phyloP scores from a whole-genome alignment of 2,797 vertebrate species.

The Jordanella pulchra region DNA sequence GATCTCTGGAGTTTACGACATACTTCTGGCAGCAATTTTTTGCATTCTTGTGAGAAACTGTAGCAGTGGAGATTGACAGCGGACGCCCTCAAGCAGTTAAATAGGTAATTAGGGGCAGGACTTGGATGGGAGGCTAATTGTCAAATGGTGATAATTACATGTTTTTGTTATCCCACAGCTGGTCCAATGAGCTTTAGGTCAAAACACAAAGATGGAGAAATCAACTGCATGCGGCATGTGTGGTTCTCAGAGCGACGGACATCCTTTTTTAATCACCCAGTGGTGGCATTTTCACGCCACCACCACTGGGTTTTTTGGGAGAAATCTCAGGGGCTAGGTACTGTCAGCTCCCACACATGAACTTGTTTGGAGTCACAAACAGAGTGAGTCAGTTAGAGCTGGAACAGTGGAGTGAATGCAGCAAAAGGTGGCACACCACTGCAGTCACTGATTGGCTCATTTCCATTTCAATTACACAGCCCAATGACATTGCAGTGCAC shows the following conservation, averaged over 20 bases:
- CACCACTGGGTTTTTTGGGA: constrained; percentile 38
- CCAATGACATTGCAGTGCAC: constrained; percentile 78
- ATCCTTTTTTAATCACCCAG: constrained; percentile 62
- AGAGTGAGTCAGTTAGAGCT: constrained; percentile 64
- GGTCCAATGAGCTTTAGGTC: constrained; percentile 85
- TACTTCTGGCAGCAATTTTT: constrained; percentile 27
- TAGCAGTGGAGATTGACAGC: constrained; percentile 22
- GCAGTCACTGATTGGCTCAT: constrained; percentile 82
- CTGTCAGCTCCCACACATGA: constrained; percentile 33
- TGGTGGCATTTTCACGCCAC: constrained; percentile 67
- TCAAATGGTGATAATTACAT: constrained; percentile 94
- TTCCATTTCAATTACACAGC: constrained; percentile 94
- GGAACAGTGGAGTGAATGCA: constrained; percentile 76
- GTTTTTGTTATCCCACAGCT: constrained; percentile 88
- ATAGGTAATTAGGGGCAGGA: constrained; percentile 89
- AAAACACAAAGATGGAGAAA: constrained; percentile 63
- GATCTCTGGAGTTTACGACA: constrained; percentile 31
- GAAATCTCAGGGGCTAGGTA: constrained; percentile 49
- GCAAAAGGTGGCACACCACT: constrained; percentile 80
- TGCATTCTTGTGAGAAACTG: constrained; percentile 32
- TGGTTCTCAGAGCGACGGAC: constrained; percentile 24
- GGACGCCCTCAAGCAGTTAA: constrained; percentile 43
- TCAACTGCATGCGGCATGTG: constrained; percentile 48
- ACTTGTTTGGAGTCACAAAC: constrained; percentile 75
- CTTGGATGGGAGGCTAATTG: constrained; percentile 91